These are phyloP conservation scores for Rhegmatorhina hoffmannsi DNA, from an alignment of 2,113 vertebrate genomes.

Conservation along the genomic window DNA sequence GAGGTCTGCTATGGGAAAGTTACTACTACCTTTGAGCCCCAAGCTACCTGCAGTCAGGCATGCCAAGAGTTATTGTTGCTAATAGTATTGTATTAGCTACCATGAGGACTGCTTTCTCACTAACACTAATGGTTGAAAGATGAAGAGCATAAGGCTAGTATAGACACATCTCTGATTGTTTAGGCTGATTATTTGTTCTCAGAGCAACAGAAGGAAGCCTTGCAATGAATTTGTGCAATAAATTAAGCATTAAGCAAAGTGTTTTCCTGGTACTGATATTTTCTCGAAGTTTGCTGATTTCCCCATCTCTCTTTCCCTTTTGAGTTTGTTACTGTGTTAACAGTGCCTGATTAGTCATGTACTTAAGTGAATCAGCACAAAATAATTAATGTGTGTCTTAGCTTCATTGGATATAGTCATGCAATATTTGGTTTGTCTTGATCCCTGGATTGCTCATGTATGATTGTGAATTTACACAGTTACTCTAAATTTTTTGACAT, in stretches of 20 bases:
- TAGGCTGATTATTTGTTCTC: background rate
- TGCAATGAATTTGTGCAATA: background rate
- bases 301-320: background rate
- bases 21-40: background rate
- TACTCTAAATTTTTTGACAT: background rate
- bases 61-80: background rate
- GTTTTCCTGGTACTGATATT: background rate
- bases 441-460: slow-evolving; percentile 2
- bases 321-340: background rate
- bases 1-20: background rate
- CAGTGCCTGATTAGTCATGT: background rate
- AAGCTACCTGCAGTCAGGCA: background rate
- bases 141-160: background rate
- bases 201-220: background rate
- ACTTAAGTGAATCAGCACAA: background rate
- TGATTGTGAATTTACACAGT: slow-evolving; percentile 13
- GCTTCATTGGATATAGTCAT: background rate
- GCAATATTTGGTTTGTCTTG: slow-evolving; percentile 40
- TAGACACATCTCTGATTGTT: background rate
- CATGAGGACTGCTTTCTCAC: background rate
- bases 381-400: background rate
- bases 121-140: background rate
- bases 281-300: background rate
- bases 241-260: background rate
- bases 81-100: background rate